These are phyloP conservation scores for Crenichthys baileyi DNA, from an alignment of 2,797 vertebrate genomes.

Conservation along the genomic window DNA sequence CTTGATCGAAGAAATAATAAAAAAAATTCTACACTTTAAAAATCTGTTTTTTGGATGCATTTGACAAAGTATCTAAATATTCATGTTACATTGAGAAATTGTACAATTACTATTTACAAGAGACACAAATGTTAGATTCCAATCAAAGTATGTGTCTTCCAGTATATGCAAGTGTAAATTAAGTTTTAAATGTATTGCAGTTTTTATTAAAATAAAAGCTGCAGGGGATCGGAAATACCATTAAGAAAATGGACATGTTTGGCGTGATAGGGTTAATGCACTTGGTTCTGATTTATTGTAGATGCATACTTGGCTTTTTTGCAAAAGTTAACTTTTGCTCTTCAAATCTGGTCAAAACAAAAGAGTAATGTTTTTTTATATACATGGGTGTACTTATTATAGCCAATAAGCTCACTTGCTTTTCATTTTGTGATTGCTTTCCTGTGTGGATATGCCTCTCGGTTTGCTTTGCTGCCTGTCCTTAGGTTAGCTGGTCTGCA, in stretches of 20 bases:
- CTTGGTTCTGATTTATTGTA: not conserved
- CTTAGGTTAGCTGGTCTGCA: not conserved
- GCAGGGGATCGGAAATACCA: no score
- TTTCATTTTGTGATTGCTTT: not conserved
- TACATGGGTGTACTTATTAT: not conserved
- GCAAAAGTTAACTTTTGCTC: not conserved
- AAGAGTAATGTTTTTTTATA: not conserved
- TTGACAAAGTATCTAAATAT: not conserved
- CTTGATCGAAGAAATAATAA: not conserved
- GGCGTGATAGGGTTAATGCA: no score
- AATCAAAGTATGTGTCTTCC: not conserved
- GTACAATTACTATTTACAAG: not conserved
- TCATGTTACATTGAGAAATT: not conserved
- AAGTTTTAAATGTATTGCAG: not conserved
- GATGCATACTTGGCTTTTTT: not conserved
- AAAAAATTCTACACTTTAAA: not conserved
- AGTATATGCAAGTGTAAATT: not conserved
- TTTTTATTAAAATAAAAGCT: not conserved
- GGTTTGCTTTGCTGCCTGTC: not conserved
- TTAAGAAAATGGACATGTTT: not conserved
- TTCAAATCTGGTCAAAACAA: not conserved
- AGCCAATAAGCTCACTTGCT: not conserved
- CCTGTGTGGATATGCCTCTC: not conserved
- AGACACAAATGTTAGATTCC: not conserved
- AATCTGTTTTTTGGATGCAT: no score